These are phyloP conservation scores for Oophaga pumilio DNA, from an alignment of 2,113 vertebrate genomes.

Conservation along the genomic window DNA sequence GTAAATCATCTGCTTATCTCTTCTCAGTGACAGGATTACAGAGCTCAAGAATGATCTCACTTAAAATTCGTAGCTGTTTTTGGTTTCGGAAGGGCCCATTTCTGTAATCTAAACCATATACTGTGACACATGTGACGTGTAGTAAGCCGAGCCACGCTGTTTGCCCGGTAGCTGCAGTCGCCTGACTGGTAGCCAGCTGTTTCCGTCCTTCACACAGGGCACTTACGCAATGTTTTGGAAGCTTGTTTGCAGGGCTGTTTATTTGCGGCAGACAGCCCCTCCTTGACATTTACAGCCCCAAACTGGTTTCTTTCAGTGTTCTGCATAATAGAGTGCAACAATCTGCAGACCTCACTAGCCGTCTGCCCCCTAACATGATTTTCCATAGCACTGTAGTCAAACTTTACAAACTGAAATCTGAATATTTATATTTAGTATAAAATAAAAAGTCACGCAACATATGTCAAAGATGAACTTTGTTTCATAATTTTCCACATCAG, in stretches of 20 bases:
- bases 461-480: too few relatives aligned
- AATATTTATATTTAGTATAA: too few relatives aligned
- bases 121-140: conserved; percentile 27
- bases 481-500: too few relatives aligned
- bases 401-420: background rate
- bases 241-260: conserved; percentile 39
- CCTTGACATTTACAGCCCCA: conserved; percentile 46
- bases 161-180: conserved; percentile 9
- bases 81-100: conserved; percentile 33
- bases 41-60: conserved; percentile 18
- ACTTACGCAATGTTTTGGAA: conserved; percentile 40
- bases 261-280: conserved; percentile 39
- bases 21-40: background rate
- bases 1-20: background rate
- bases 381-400: background rate
- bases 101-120: conserved; percentile 38
- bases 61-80: conserved; percentile 25
- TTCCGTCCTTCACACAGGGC: conserved; percentile 44
- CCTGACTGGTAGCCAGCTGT: conserved; percentile 40
- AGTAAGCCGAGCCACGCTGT: conserved; percentile 17
- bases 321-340: background rate
- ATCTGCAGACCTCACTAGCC: background rate
- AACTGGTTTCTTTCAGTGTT: conserved; percentile 20
- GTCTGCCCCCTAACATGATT: background rate
- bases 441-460: background rate